phyloP scores from a whole-genome alignment of 2,888 invertebrate genomes.

The Fissipunctia ypsillon region DNA sequence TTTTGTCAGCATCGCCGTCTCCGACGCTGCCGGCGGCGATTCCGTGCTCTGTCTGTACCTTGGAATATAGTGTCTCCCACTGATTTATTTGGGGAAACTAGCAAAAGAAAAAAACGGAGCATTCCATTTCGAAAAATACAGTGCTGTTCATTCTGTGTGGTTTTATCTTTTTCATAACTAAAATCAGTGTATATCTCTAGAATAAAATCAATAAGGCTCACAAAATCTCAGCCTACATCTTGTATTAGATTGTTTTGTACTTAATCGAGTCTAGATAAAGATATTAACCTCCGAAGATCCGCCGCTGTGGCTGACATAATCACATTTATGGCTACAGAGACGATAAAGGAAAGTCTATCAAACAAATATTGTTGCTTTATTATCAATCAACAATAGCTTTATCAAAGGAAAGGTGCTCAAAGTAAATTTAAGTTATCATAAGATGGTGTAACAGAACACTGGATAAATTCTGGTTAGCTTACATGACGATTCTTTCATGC shows the following conservation, averaged over 20 bases:
- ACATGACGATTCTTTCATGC: too few relatives aligned
- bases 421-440: not conserved
- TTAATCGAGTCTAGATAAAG: constrained; percentile 38
- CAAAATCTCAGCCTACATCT: not conserved
- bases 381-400: constrained; percentile 50
- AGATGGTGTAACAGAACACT: not conserved
- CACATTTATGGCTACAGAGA: constrained; percentile 29
- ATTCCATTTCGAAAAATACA: too few relatives aligned
- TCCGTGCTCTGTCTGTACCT: not conserved
- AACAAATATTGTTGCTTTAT: constrained; percentile 51
- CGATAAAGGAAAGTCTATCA: constrained; percentile 31
- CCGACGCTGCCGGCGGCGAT: not conserved
- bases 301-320: constrained; percentile 33
- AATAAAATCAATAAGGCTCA: not conserved
- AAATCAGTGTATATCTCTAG: too few relatives aligned
- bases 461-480: not conserved
- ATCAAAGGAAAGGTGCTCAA: constrained; percentile 27
- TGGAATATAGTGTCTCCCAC: not conserved
- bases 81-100: not conserved
- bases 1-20: too few relatives aligned
- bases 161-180: not conserved
- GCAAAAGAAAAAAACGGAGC: not conserved
- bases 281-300: constrained; percentile 13
- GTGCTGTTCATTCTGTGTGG: not conserved
- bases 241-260: not conserved